A percentile compares a stretch with the other conserved stretches of the same genome.
phyloP scores from a whole-genome alignment of 2,888 invertebrate genomes.

The Cabera pusaria region DNA sequence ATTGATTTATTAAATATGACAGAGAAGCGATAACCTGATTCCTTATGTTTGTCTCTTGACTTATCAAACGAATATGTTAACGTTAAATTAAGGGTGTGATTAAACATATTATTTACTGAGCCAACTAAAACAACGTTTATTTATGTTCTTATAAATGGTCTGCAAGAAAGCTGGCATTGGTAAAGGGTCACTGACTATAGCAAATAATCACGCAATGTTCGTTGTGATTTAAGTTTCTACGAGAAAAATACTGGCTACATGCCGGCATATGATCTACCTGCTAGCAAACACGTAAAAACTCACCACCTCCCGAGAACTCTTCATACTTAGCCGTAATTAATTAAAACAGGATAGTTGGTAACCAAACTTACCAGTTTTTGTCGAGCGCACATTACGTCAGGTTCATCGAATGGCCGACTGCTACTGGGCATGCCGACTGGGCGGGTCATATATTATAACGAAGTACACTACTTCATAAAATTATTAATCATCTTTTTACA shows the following conservation, averaged over 20 bases:
- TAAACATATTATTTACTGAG: too few species aligned
- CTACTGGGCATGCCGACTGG: constrained; percentile 19
- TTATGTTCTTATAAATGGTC: too few species aligned
- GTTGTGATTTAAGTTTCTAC: constrained; percentile 5
- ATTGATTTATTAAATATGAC: too few species aligned
- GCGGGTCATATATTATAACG: constrained; percentile 16
- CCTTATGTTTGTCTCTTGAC: too few species aligned
- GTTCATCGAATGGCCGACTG: constrained; percentile 13
- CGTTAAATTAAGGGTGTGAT: too few species aligned
- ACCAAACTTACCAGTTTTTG: constrained; percentile 31
- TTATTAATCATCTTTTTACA: constrained; percentile 2
- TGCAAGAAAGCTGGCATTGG: too few species aligned
- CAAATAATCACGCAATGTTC: neutral
- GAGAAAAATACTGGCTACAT: constrained; percentile 16
- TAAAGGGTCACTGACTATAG: too few species aligned
- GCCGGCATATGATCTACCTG: constrained; percentile 23
- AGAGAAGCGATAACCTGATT: too few species aligned
- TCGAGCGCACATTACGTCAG: constrained; percentile 20
- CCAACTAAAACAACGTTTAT: too few species aligned
- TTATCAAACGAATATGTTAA: too few species aligned
- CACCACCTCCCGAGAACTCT: constrained; percentile 24
- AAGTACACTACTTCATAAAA: constrained; percentile 1
- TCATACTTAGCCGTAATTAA: constrained; percentile 32
- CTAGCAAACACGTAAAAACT: constrained; percentile 20
- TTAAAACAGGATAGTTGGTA: constrained; percentile 27